phyloP scores from a whole-genome alignment of 2,888 invertebrate genomes.

The Acrobeloides nanus region DNA sequence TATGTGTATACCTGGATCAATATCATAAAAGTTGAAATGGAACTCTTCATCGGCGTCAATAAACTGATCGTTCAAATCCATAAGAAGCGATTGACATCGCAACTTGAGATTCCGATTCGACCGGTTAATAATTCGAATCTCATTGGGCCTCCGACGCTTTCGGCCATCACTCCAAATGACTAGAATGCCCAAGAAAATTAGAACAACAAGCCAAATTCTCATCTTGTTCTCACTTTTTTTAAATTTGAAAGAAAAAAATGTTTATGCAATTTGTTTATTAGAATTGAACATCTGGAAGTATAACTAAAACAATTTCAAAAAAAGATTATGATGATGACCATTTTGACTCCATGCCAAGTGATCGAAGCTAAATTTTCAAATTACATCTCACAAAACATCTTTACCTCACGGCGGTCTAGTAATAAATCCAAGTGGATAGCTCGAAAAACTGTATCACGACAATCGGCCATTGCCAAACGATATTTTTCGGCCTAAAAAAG shows the following conservation, averaged over 20 bases:
- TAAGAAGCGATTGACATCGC: constrained; percentile 7
- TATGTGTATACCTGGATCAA: constrained; percentile 8
- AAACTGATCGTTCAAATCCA: constrained; percentile 7
- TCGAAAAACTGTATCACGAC: constrained; percentile 42
- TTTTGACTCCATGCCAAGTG: too few relatives aligned
- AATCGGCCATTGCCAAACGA: constrained; percentile 35
- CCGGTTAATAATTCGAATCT: constrained; percentile 2
- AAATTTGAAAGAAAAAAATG: neutral
- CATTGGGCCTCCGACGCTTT: constrained; percentile 1
- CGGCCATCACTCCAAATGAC: neutral
- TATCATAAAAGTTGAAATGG: constrained; percentile 4
- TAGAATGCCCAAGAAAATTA: too few relatives aligned
- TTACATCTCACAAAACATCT: too few relatives aligned
- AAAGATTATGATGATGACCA: too few relatives aligned
- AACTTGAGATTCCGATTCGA: constrained; percentile 8
- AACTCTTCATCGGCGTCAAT: constrained; percentile 5
- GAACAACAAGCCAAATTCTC: too few relatives aligned
- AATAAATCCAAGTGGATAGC: constrained; percentile 38
- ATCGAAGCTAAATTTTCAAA: too few relatives aligned
- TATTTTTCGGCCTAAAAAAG: constrained; percentile 33
- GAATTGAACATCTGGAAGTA: too few relatives aligned
- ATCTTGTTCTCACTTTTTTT: too few relatives aligned
- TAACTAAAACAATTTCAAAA: too few relatives aligned
- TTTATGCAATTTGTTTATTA: too few relatives aligned
- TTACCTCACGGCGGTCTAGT: constrained; percentile 30